Evolutionary conservation across 2,113 vertebrate genomes (phyloP).

Genomic region (Tachycineta bicolor): DNA sequence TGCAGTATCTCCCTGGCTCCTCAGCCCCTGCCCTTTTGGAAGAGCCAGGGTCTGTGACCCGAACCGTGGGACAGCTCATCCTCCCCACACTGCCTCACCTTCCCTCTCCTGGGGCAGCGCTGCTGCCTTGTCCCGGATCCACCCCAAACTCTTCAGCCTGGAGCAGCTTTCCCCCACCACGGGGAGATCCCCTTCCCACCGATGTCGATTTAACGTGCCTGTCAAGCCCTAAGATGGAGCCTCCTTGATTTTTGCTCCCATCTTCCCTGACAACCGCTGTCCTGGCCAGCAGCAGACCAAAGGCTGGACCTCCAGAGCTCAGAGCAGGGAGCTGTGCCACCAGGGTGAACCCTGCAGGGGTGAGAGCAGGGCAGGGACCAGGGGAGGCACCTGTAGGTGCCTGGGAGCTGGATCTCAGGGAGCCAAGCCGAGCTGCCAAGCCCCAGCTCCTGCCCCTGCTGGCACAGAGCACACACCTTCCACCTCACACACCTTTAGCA

Average conservation of each 20-base stretch:
- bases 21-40: not conserved
- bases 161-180: not conserved
- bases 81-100: accelerated
- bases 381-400: not conserved
- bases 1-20: not conserved
- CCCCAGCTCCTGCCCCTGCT: not conserved
- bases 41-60: not conserved
- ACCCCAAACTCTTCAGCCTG: accelerated
- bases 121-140: accelerated
- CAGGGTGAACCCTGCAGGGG: not conserved
- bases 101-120: accelerated
- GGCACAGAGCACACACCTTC: not conserved
- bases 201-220: accelerated
- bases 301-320: not conserved
- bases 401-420: not conserved
- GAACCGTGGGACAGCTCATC: not conserved
- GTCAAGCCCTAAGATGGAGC: not conserved
- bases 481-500: not conserved
- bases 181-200: not conserved
- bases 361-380: not conserved
- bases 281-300: not conserved
- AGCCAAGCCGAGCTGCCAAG: not conserved
- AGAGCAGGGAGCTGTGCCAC: not conserved
- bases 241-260: not conserved
- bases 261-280: not conserved